Base-by-base conservation (phyloP, 2,888 invertebrate species). In the Cheilosia vernalis region DNA sequence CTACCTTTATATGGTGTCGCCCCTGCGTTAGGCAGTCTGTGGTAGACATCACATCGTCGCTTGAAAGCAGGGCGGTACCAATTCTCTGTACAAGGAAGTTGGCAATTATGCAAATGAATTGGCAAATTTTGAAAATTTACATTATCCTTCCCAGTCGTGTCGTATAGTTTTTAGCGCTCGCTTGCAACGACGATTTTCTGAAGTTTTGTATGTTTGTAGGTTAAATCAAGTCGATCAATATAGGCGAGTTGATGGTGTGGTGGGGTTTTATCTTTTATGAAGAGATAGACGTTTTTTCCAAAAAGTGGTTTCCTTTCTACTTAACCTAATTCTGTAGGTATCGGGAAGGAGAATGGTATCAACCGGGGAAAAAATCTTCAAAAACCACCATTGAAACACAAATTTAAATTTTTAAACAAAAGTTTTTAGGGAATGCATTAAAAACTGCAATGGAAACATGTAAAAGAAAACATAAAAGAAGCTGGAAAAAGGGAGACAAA, bases 41-140 rank as follows among this genome's bases (percentile, higher is more conserved):
- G 49, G 58, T 63, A 64, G 51, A 63, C 27, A 37, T 80, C 33
- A 55, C 17, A 30, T n/a, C 19, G 30, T 61, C 42, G 21, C 44
- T 58, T 55, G 49, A 44, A 58, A 27, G 60, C n/a, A 21, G 33
- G 66, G 60, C 53, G 58, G 66, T 47, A 44, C 44, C 47, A 53
- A 70, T 53, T 24, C 55, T n/a, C 15, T 24, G 15, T 49, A 37
- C 61, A 61, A 61, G 78, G 60, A 72, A 66, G 61, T 76, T 61
- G 33, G 56, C 66, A 78, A 83, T 83, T 78, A 83, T 78, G 82
- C 78, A 83, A 83, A 83, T 83, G 82, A 82, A 72, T 67, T 64
- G 61, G 42, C 27, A 72, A 72, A 72, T 77, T 77, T 61, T 33
- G 19, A 61, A 77, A 77, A 72, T 72, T 40, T 24, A 72, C 55